Conservation (phyloP, 2,888 invertebrate genomes). For the Lepidochitona cinerea region DNA sequence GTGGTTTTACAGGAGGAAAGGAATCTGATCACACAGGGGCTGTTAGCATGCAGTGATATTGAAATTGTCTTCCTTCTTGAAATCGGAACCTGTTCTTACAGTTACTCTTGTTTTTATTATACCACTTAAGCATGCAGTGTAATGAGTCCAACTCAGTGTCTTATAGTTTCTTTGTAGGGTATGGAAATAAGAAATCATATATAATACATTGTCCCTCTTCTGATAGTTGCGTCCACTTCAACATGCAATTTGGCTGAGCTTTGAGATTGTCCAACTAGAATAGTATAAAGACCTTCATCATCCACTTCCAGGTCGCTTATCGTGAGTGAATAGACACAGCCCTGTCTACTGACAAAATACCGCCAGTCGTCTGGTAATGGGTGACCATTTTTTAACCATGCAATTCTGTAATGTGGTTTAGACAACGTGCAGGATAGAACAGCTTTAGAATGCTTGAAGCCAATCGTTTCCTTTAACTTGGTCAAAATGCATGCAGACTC, state of each 20-base stretch:
- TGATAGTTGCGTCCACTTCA: slow-evolving; percentile 71
- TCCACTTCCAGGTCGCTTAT: slow-evolving; percentile 48
- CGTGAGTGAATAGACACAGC: slow-evolving; percentile 53
- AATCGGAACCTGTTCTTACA: too few relatives aligned
- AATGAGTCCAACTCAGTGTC: too few relatives aligned
- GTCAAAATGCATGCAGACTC: not conserved
- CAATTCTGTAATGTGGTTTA: slow-evolving; percentile 52
- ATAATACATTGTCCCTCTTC: not conserved
- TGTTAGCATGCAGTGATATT: too few relatives aligned
- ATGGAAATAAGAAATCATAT: too few relatives aligned
- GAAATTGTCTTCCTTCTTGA: too few relatives aligned
- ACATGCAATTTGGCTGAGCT: slow-evolving; percentile 86
- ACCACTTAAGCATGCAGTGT: too few relatives aligned
- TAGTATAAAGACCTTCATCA: slow-evolving; percentile 83
- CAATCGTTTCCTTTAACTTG: not conserved
- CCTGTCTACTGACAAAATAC: slow-evolving; percentile 85
- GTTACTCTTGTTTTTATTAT: too few relatives aligned
- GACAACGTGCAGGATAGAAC: slow-evolving; percentile 30
- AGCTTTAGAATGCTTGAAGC: not conserved
- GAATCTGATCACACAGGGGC: too few relatives aligned
- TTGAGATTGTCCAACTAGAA: slow-evolving; percentile 77
- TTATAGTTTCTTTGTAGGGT: too few relatives aligned
- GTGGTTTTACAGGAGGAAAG: too few relatives aligned
- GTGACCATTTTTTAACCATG: slow-evolving; percentile 72
- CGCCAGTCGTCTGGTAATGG: slow-evolving; percentile 88